Evolutionary conservation across 2,888 invertebrate species (phyloP).

Genomic region (Ceramica pisi): DNA sequence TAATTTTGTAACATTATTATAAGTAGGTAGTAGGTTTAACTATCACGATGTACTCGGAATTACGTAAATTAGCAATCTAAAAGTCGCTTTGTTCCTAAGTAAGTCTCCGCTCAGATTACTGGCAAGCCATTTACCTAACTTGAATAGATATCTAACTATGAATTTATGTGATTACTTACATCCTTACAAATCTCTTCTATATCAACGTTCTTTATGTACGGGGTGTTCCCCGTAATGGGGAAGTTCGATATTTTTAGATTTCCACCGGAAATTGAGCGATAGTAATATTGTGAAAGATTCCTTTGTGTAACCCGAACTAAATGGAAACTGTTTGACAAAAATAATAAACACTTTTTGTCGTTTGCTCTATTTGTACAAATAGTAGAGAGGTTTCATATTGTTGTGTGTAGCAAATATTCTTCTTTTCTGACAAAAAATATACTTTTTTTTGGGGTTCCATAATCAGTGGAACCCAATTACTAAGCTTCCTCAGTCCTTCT

Average conservation of each 20-base stretch:
- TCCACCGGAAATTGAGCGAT: slow-evolving; percentile 42
- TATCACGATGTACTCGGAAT: slow-evolving; percentile 16
- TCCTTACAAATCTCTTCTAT: slow-evolving; percentile 32
- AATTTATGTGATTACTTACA: slow-evolving; percentile 41
- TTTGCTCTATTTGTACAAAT: slow-evolving; percentile 12
- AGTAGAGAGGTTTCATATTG: not conserved
- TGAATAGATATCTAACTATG: slow-evolving; percentile 26
- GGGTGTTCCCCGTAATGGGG: slow-evolving; percentile 46
- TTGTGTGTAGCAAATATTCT: not conserved
- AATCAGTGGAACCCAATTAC: not conserved
- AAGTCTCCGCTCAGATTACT: slow-evolving; percentile 55
- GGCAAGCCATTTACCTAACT: slow-evolving; percentile 59
- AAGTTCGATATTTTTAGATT: slow-evolving; percentile 47
- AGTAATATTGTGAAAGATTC: slow-evolving; percentile 44
- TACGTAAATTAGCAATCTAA: slow-evolving; percentile 50
- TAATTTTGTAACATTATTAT: slow-evolving; percentile 38
- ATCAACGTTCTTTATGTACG: slow-evolving; percentile 43
- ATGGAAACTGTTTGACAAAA: slow-evolving; percentile 42
- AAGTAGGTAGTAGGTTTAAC: slow-evolving; percentile 33
- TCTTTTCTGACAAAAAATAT: not conserved
- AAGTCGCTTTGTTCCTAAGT: slow-evolving; percentile 49
- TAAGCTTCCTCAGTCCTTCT: not conserved
- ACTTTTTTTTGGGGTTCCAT: not conserved
- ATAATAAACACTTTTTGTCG: slow-evolving; percentile 39
- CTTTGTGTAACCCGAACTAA: slow-evolving; percentile 45